Conservation (phyloP, 2,113 vertebrate species). For the Scomber colias region DNA sequence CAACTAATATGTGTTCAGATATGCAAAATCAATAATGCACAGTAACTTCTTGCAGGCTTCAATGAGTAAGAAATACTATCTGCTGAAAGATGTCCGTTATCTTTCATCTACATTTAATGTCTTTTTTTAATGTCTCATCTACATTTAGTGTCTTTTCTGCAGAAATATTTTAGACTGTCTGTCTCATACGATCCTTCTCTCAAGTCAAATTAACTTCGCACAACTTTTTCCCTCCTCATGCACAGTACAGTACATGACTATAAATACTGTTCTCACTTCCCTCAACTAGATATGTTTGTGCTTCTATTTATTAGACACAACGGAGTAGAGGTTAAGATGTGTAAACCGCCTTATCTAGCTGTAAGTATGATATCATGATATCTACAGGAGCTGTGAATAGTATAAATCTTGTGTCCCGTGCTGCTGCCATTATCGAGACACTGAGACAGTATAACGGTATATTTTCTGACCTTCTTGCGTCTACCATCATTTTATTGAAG, state of each 20-base stretch:
- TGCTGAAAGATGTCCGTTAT: not conserved
- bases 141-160: not conserved
- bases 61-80: not conserved
- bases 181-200: not conserved
- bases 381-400: not conserved
- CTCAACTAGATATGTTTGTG: too few species aligned
- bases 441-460: not conserved
- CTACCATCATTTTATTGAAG: constrained; percentile 46
- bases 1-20: not conserved
- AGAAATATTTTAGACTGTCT: not conserved
- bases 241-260: not conserved
- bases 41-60: not conserved
- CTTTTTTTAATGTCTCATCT: too few species aligned
- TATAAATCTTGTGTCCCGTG: not conserved
- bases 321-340: constrained; percentile 1
- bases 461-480: constrained; percentile 47
- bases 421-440: not conserved
- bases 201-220: not conserved
- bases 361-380: constrained; percentile 11
- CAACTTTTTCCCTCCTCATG: not conserved
- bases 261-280: not conserved
- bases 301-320: too few species aligned
- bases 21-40: not conserved
- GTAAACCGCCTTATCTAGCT: constrained; percentile 14
- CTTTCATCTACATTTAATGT: not conserved